phyloP scores from a whole-genome alignment of 2,113 vertebrate species.

The Chamaetylas fuelleborni region DNA sequence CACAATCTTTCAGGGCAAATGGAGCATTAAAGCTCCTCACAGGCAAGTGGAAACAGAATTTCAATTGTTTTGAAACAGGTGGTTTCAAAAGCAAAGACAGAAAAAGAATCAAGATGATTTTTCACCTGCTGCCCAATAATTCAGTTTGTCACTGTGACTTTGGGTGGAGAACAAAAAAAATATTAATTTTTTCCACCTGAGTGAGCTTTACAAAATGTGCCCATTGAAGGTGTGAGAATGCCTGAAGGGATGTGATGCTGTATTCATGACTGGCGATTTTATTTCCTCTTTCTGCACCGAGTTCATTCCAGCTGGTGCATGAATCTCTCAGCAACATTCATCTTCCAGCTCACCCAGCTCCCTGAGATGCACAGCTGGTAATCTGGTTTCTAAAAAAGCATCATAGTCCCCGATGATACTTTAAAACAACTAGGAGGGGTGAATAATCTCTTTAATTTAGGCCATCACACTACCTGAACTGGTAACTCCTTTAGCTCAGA shows the following conservation, averaged over 20 bases:
- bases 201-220: background rate
- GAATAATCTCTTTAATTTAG: constrained; percentile 18
- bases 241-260: background rate
- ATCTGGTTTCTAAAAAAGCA: background rate
- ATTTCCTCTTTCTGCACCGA: background rate
- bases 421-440: background rate
- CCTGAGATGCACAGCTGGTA: background rate
- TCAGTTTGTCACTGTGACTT: background rate
- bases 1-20: background rate
- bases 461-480: background rate
- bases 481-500: background rate
- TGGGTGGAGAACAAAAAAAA: background rate
- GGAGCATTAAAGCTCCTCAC: background rate
- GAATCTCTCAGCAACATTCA: background rate
- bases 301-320: background rate
- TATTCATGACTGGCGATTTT: background rate
- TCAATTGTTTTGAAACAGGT: background rate
- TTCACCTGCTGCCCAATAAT: background rate
- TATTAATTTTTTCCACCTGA: background rate
- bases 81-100: background rate
- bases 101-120: background rate
- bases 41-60: background rate
- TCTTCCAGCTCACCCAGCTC: background rate
- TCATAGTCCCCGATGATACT: background rate
- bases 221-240: background rate